Conservation (phyloP, 2,888 invertebrate species). For the Plagodis pulveraria region DNA sequence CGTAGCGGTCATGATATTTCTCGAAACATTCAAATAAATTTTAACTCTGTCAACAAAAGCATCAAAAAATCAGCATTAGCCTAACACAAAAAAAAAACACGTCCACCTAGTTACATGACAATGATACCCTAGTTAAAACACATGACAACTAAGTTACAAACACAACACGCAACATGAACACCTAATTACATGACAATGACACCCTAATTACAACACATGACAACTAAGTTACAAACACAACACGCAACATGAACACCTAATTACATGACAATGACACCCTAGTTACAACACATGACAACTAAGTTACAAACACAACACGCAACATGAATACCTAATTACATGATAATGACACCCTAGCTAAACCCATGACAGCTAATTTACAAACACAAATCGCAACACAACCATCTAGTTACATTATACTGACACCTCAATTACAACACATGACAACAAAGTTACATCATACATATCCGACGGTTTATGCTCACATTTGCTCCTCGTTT, state of each 20-base stretch:
- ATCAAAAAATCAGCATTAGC: slow-evolving; percentile 7
- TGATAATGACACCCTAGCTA: background rate
- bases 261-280: no score
- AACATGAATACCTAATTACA: slow-evolving; percentile 5
- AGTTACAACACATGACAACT: slow-evolving; percentile 12
- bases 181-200: slow-evolving; percentile 12
- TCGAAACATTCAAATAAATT: no score
- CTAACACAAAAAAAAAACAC: slow-evolving; percentile 19
- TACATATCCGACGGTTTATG: slow-evolving; percentile 21
- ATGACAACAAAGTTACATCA: slow-evolving; percentile 8
- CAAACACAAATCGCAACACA: background rate
- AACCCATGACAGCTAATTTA: background rate
- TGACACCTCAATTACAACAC: slow-evolving; percentile 9
- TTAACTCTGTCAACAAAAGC: background rate
- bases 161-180: no score
- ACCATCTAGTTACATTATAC: background rate
- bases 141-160: slow-evolving; percentile 9
- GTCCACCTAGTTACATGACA: no score
- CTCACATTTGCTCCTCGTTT: slow-evolving; percentile 96
- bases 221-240: slow-evolving; percentile 5
- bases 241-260: slow-evolving; percentile 1
- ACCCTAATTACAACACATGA: no score
- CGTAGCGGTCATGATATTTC: no score
- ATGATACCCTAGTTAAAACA: no score
- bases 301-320: no score